These are phyloP conservation scores for Gambusia affinis DNA, from an alignment of 2,113 vertebrate species.

Conservation along the genomic window DNA sequence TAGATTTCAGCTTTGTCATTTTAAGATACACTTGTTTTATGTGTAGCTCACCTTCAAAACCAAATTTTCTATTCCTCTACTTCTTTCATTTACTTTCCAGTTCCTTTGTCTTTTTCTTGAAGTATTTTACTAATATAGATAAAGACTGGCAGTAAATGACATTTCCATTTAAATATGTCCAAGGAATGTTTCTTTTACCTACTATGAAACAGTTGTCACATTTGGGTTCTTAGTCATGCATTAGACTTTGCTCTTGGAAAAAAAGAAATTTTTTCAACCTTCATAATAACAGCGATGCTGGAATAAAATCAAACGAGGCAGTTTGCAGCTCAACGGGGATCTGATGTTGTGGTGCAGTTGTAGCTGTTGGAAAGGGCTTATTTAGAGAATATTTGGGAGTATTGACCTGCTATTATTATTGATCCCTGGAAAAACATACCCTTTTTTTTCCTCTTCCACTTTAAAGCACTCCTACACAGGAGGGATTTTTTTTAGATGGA, in stretches of 20 bases:
- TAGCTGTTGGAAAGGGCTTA: not conserved
- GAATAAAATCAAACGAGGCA: not conserved
- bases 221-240: not conserved
- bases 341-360: not conserved
- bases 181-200: not conserved
- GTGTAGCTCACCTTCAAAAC: too few species aligned
- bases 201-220: not conserved
- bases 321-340: not conserved
- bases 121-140: too few species aligned
- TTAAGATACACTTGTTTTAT: too few species aligned
- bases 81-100: too few species aligned
- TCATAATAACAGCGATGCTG: too few species aligned
- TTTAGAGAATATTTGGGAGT: not conserved
- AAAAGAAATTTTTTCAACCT: not conserved
- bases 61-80: too few species aligned
- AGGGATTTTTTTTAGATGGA: not conserved
- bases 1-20: too few species aligned
- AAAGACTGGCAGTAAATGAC: too few species aligned
- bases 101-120: too few species aligned
- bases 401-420: conserved; percentile 8
- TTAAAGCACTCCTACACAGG: not conserved
- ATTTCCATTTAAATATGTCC: not conserved
- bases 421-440: not conserved
- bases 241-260: not conserved
- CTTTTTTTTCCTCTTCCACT: conserved; percentile 3